Evolutionary conservation across 2,113 vertebrate species (phyloP).

Genomic region (Gasterosteus nipponicus): DNA sequence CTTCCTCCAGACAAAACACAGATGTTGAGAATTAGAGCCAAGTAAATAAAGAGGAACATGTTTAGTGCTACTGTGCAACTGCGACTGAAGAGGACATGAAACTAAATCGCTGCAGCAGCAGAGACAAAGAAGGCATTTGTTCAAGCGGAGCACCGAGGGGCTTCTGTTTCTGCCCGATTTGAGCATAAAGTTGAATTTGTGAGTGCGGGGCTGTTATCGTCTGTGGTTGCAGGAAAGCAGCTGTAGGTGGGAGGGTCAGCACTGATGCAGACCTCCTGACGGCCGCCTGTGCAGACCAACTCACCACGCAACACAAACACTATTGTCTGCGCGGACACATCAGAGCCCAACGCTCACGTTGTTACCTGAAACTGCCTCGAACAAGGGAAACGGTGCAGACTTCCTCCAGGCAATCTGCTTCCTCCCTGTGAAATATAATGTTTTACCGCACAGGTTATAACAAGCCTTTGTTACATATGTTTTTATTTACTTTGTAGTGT

Average conservation of each 20-base stretch:
- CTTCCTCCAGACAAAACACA: constrained; percentile 10
- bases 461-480: not conserved
- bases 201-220: constrained; percentile 1
- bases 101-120: constrained; percentile 26
- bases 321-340: constrained; percentile 43
- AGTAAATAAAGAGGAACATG: constrained; percentile 7
- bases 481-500: not conserved
- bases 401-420: constrained; percentile 44
- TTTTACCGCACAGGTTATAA: constrained; percentile 7
- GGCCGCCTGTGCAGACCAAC: constrained; percentile 23
- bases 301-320: constrained; percentile 12
- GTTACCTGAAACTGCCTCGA: constrained; percentile 23
- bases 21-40: constrained; percentile 12
- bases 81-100: constrained; percentile 11
- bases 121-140: constrained; percentile 29
- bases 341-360: constrained; percentile 20
- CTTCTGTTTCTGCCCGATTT: constrained; percentile 25
- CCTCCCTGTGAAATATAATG: constrained; percentile 23
- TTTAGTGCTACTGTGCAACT: not conserved
- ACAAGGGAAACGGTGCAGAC: constrained; percentile 54
- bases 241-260: constrained; percentile 19
- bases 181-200: constrained; percentile 16
- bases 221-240: constrained; percentile 26
- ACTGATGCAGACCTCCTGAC: not conserved
- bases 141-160: not conserved